Evolutionary conservation across 2,797 vertebrate genomes (phyloP), one percentile per base, ranked within the genome.

Genomic region (Taenioides sp.): DNA sequence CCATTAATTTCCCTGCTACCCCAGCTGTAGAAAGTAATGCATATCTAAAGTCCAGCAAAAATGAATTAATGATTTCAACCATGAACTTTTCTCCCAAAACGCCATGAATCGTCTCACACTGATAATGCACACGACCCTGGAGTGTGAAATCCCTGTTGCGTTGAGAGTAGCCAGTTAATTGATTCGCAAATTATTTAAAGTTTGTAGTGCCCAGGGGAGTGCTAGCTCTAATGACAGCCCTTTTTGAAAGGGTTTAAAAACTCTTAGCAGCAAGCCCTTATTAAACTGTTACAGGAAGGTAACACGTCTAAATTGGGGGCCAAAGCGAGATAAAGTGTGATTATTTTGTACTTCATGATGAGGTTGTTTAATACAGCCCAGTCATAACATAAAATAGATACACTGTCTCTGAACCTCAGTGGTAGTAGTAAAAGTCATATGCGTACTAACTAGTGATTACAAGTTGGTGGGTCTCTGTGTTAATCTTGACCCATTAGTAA

Each of bases 111-210:
- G 65, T 96, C 95, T 94, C 90, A 92, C 90, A 87, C 94, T 94
- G 95, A 95, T 95, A 95, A 97, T 94, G 92, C 94, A 93, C 92
- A 87, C 93, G 93, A 95, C 95, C 95, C 94, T 77, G 71, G 90
- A 94, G 95, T 96, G 95, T 96, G 95, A 97, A 96, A 95, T 90
- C 88, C 95, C 90, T 93, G 95, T 95, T 95, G 95, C 94, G 92
- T 95, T 92, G 92, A 94, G 95, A 97, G 97, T 96, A 58, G 85
- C 93, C 92, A 95, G 94, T 97, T 99, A 98, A 98, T 98, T 97
- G 96, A 97, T 98, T 98, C 85, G 93, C 95, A 96, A 96, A 98
- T 98, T 96, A 98, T 96, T 96, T 95, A 96, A 97, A 97, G 95
- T 98, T 96, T 97, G 95, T 93, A 92, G 92, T 87, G 89, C 96